Percentiles rank a stretch among this genome's conserved stretches.
Evolutionary conservation across 2,888 invertebrate genomes (phyloP).

Genomic region (Aphodius sticticus): DNA sequence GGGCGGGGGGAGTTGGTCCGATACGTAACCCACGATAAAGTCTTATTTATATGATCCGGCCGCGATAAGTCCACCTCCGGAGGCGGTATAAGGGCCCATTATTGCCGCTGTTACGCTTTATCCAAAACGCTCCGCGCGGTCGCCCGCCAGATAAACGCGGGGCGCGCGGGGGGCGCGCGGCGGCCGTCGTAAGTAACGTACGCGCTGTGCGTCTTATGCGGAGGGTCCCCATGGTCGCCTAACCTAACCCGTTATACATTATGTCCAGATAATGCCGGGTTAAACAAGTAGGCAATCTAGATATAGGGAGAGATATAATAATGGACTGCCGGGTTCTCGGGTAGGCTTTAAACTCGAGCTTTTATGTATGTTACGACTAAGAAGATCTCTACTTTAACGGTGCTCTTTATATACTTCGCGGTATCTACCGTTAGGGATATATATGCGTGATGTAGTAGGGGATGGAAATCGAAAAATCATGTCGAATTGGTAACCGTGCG

Average conservation of each 20-base stretch:
- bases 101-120: slow-evolving; percentile 23
- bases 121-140: slow-evolving; percentile 19
- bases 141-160: slow-evolving; percentile 27
- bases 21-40: slow-evolving; percentile 25
- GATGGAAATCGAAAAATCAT: no score
- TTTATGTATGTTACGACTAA: background rate
- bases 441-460: background rate
- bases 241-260: slow-evolving; percentile 4
- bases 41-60: slow-evolving; percentile 34
- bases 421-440: background rate
- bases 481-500: no score
- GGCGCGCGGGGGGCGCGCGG: background rate
- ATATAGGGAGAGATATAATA: slow-evolving; percentile 4
- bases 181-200: background rate
- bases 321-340: background rate
- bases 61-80: slow-evolving; percentile 17
- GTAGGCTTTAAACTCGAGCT: background rate
- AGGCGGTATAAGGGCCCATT: slow-evolving; percentile 10
- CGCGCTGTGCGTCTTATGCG: slow-evolving; percentile 4
- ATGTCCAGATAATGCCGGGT: background rate
- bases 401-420: slow-evolving; percentile 4
- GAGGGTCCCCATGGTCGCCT: background rate
- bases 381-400: background rate
- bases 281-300: background rate
- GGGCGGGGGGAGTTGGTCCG: slow-evolving; percentile 17